Conservation (phyloP, 2,888 invertebrate species). For the Lepetodrilus schrolli region DNA sequence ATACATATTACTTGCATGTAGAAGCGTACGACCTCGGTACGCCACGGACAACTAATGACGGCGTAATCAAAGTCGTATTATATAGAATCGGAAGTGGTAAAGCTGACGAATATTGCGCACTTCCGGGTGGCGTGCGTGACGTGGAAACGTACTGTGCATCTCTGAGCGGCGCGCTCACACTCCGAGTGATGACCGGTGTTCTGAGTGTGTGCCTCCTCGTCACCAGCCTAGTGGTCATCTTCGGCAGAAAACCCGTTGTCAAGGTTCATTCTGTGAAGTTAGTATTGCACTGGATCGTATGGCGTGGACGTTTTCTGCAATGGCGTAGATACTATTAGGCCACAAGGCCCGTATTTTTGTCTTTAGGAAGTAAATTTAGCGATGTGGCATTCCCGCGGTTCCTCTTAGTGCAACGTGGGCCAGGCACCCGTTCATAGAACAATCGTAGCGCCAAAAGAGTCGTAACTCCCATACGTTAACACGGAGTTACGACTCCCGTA, state of each 20-base stretch:
- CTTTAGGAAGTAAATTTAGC: too few relatives aligned
- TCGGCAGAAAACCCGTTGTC: background rate
- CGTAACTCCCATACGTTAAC: too few relatives aligned
- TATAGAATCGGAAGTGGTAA: background rate
- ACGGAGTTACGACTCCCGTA: too few relatives aligned
- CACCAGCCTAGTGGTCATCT: background rate
- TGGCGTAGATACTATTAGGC: too few relatives aligned
- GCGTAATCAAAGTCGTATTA: background rate
- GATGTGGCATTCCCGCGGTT: too few relatives aligned
- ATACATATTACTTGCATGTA: background rate
- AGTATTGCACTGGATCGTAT: too few relatives aligned
- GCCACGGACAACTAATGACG: background rate
- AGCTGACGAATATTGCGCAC: background rate
- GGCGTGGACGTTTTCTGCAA: too few relatives aligned
- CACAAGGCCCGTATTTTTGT: too few relatives aligned
- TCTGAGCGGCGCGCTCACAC: background rate
- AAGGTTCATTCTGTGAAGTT: background rate
- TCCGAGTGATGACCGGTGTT: background rate
- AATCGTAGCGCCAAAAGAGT: too few relatives aligned
- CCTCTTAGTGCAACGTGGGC: too few relatives aligned
- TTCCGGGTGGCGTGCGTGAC: background rate
- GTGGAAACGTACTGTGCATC: background rate
- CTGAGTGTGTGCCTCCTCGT: background rate
- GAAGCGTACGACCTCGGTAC: background rate
- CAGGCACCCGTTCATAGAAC: too few relatives aligned